These are phyloP conservation scores for Bothrops jararaca DNA, from an alignment of 2,113 vertebrate genomes.

Conservation along the genomic window DNA sequence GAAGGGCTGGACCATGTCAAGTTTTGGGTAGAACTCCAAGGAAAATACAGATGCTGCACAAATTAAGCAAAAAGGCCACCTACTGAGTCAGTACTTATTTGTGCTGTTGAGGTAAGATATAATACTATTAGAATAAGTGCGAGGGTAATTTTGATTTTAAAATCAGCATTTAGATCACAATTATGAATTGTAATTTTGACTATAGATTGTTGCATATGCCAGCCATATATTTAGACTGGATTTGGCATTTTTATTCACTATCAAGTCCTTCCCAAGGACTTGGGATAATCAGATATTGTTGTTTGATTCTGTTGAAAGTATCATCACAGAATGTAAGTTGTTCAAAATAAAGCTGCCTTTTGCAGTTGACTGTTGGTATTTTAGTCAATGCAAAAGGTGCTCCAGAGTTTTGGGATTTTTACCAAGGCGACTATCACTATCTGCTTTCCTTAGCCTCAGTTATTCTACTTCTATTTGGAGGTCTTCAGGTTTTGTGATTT, in stretches of 20 bases:
- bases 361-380: background rate
- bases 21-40: slow-evolving; percentile 57
- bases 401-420: too few species aligned
- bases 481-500: too few species aligned
- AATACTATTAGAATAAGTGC: slow-evolving; percentile 22
- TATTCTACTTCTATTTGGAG: background rate
- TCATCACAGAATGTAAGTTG: background rate
- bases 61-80: slow-evolving; percentile 63
- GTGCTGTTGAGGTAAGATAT: slow-evolving; percentile 38
- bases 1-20: slow-evolving; percentile 56
- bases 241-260: too few species aligned
- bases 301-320: background rate
- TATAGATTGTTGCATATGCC: background rate
- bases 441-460: too few species aligned
- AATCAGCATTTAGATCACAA: slow-evolving; percentile 41
- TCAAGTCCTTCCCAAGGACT: background rate
- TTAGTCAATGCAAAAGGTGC: background rate
- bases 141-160: background rate
- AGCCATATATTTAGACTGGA: background rate
- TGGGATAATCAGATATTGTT: background rate
- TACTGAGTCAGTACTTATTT: slow-evolving; percentile 58
- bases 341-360: background rate
- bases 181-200: background rate
- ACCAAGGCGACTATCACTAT: too few species aligned
- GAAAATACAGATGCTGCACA: slow-evolving; percentile 65